Base-by-base conservation (phyloP, 2,888 invertebrate species). In the Antitype chi region DNA sequence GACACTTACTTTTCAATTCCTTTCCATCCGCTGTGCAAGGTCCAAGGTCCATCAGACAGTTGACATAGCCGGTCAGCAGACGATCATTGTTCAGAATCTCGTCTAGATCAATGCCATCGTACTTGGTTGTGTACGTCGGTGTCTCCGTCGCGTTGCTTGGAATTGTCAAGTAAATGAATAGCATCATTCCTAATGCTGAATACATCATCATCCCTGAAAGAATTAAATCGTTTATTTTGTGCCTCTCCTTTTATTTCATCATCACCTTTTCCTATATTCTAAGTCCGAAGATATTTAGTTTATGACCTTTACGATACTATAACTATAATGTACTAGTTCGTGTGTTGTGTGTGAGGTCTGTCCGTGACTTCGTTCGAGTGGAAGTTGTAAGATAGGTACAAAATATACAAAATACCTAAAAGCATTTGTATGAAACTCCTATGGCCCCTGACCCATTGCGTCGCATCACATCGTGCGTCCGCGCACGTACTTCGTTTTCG, bases 11-110 rank as follows among this genome's bases (percentile, higher is more conserved):
- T 96, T 98, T 98, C 3, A 98, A 94, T 93, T 98, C 98, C 86
- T 97, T 97, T 57, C 97, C 98, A 91, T 98, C 98, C 11, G 98
- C 97, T 6, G 98, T 98, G 91, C 98, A 98, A 17, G 97, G 97
- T 60, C 97, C 97, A 47, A 94, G 91, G 2, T 97, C 97, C 87
- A 98, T 94, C 81, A 98, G 92, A 88, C 98, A 98, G 84, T 97
- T 97, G 67, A 98, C 95, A 88, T 98, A 98, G 81, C 97, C 97
- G 70, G 97, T 97, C 15, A 98, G 94, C 64, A 98, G 93, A 49
- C 98, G 97, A 23, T 98, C 97, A 89, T 97, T 98, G 6, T 91
- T 91, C 63, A 98, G 93, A 76, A 98, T 97, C 90, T 97, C 97
- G 79, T 98, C 98, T 77, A 98, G 89, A 91, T 98, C 97, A 52